Evolutionary conservation across 2,888 invertebrate species (phyloP).

Genomic region (Cecidostiba fungosa): DNA sequence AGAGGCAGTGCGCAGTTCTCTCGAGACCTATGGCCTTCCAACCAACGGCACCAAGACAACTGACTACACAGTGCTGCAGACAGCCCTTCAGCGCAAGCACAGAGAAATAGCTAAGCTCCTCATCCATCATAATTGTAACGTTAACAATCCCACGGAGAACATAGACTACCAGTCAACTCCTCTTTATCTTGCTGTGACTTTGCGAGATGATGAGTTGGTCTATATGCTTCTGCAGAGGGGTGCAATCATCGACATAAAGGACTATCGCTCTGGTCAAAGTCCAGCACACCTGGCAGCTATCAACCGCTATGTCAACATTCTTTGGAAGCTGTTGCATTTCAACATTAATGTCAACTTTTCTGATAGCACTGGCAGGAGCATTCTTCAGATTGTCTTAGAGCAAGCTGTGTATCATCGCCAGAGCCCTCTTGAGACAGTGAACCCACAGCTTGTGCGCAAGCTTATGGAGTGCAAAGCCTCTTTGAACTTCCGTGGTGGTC

Average conservation of each 20-base stretch:
- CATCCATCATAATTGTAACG: not conserved
- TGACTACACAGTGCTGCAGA: not conserved
- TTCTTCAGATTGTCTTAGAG: not conserved
- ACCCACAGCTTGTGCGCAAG: not conserved
- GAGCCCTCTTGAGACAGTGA: not conserved
- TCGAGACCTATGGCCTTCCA: not conserved
- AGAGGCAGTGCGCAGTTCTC: not conserved
- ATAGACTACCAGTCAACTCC: not conserved
- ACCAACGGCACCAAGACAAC: not conserved
- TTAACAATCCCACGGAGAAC: not conserved
- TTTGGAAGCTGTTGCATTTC: not conserved
- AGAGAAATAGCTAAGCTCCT: conserved; percentile 1
- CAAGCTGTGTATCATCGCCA: not conserved
- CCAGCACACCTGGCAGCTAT: not conserved
- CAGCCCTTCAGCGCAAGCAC: not conserved
- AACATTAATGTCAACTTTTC: not conserved
- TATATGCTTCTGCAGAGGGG: not conserved
- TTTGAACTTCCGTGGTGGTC: not conserved
- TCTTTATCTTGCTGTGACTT: not conserved
- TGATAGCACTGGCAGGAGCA: not conserved
- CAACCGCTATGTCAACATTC: not conserved
- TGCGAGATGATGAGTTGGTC: not conserved
- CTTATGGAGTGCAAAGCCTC: not conserved
- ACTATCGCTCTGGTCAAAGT: not conserved
- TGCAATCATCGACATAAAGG: not conserved